A percentile compares a stretch with the other conserved stretches of the same genome.
These are phyloP conservation scores for Petrocephalus microphthalmus DNA, from an alignment of 2,113 vertebrate species.

Conservation along the genomic window DNA sequence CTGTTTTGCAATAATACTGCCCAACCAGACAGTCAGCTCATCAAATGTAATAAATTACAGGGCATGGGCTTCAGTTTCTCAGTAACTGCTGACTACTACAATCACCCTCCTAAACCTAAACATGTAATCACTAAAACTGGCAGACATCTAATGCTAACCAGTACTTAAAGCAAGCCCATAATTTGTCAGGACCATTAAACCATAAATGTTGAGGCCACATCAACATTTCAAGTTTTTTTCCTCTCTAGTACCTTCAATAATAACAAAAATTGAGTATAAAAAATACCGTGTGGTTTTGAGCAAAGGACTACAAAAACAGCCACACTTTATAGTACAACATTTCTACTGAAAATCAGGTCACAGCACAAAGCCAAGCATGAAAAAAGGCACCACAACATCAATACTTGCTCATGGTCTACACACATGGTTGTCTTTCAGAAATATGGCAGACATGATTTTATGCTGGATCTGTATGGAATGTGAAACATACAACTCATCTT, in stretches of 20 bases:
- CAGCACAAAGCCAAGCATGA: neutral
- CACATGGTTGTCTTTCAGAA: neutral
- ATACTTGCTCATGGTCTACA: neutral
- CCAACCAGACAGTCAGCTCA: neutral
- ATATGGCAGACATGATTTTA: neutral
- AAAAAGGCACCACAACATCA: neutral
- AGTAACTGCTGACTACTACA: neutral
- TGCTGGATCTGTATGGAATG: neutral
- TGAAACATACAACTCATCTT: neutral
- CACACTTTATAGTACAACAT: no score
- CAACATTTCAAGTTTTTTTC: neutral
- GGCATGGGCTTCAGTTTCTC: neutral
- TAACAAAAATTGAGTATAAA: neutral
- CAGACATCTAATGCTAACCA: neutral
- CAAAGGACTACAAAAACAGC: no score
- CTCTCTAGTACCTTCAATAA: neutral
- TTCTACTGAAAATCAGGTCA: neutral
- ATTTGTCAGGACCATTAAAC: neutral
- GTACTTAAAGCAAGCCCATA: neutral
- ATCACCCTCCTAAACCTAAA: neutral
- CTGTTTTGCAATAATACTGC: neutral
- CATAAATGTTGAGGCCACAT: neutral
- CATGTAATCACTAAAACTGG: slow-evolving; percentile 1
- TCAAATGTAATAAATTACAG: neutral
- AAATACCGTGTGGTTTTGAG: neutral